phyloP scores from a whole-genome alignment of 1,140 invertebrate species.

The Drosophila paulistorum region DNA sequence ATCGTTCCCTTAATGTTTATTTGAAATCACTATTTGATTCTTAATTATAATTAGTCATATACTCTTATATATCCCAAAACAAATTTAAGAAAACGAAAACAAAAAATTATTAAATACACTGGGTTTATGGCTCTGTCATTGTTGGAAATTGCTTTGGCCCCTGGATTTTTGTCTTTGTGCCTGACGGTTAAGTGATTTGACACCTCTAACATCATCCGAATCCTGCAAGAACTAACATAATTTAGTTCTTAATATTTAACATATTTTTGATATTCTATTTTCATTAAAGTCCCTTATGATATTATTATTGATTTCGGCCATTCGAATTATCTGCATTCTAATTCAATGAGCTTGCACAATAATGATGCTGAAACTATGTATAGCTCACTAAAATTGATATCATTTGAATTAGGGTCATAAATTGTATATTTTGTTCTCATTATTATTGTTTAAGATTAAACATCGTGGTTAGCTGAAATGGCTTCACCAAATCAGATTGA shows the following conservation, averaged over 20 bases:
- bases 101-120: too few relatives aligned
- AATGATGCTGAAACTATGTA: conserved; percentile 3
- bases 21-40: too few relatives aligned
- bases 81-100: too few relatives aligned
- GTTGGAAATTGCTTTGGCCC: conserved; percentile 58
- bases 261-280: background rate
- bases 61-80: too few relatives aligned
- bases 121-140: conserved; percentile 70
- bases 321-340: conserved; percentile 51
- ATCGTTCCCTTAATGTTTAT: too few relatives aligned
- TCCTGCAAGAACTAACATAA: too few relatives aligned
- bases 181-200: conserved; percentile 75
- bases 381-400: conserved; percentile 34
- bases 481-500: too few relatives aligned
- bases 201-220: conserved; percentile 27
- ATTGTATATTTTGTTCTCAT: conserved; percentile 20
- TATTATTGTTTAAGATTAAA: too few relatives aligned
- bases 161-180: conserved; percentile 57
- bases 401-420: conserved; percentile 20
- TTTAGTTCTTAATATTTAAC: too few relatives aligned
- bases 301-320: conserved; percentile 25
- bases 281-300: conserved; percentile 41
- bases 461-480: too few relatives aligned
- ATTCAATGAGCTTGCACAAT: conserved; percentile 42
- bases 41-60: too few relatives aligned